Evolutionary conservation across 2,113 vertebrate genomes (phyloP), one percentile per base, ranked within the genome.

Genomic region (Saimiri boliviensis): DNA sequence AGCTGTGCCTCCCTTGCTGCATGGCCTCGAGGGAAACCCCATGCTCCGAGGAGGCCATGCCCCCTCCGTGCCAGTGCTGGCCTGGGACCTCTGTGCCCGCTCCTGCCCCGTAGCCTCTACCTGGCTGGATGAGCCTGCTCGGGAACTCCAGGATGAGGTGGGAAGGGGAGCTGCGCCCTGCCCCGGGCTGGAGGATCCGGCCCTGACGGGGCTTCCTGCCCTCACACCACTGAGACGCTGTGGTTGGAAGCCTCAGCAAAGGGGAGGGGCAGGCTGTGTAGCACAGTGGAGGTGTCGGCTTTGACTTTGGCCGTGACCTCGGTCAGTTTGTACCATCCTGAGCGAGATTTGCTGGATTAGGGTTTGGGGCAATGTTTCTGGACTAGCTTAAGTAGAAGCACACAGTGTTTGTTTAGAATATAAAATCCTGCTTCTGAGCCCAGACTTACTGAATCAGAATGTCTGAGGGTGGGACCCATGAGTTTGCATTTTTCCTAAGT

Each of bases 1-100:
- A 2, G 23, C 1, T 42, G 40, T 74, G 81, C 45, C n/a, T 49
- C 68, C 17, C n/a, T 70, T 45, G 30, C n/a, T n/a, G 9, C 11
- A 5, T 96, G 63, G 30, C 91, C 91, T 6, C 70, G 52, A n/a
- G 84, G 71, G 80, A 89, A 66, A 27, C 77, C 60, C n/a, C 0
- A 0, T 0, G 3, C 58, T 25, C 47, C 40, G 2, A 63, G 32
- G 27, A 89, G n/a, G 35, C 60, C 13, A 3, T 0, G 6, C 0
- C 3, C 60, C 52, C 8, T 58, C 19, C 0, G 0, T 3, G 1
- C 17, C 17, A 6, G 23, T 19, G 32, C 14, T 4, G 5, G 32
- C 86, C 58, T 16, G 23, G 0, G 9, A 25, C 85, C 40, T 82
- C 21, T 11, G 4, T 27, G 10, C 8, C 54, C 47, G 86, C 74